phyloP scores from a whole-genome alignment of 2,113 vertebrate genomes.

The Rhea pennata region DNA sequence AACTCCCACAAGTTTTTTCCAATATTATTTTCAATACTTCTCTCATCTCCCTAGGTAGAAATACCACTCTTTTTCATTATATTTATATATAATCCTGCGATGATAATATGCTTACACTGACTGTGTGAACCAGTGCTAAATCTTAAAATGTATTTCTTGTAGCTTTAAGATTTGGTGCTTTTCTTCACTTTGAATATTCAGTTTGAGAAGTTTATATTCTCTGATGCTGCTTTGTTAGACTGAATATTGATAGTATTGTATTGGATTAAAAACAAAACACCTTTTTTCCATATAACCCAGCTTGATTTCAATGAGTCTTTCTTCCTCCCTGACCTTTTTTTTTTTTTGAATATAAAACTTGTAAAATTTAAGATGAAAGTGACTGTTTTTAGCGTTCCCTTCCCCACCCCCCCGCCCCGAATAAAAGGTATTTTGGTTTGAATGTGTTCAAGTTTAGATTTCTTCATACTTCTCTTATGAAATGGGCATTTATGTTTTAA shows the following conservation, averaged over 20 bases:
- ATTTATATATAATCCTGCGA: fast-evolving
- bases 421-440: not conserved
- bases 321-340: fast-evolving
- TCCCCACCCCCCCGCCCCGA: no score
- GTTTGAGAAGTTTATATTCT: not conserved
- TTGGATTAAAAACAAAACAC: not conserved
- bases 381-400: not conserved
- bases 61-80: not conserved
- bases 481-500: not conserved
- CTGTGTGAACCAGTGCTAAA: not conserved
- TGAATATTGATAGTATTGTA: not conserved
- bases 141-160: not conserved
- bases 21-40: not conserved
- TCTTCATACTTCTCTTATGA: not conserved
- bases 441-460: not conserved
- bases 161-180: not conserved
- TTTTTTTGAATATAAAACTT: not conserved
- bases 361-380: not conserved
- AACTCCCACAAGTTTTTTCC: no score
- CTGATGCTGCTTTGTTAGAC: not conserved
- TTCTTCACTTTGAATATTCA: not conserved
- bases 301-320: no score
- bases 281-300: no score
- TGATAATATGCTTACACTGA: not conserved
- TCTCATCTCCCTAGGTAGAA: not conserved